Base-by-base conservation (phyloP, 2,888 invertebrate genomes). In the Silvanus unidentatus region DNA sequence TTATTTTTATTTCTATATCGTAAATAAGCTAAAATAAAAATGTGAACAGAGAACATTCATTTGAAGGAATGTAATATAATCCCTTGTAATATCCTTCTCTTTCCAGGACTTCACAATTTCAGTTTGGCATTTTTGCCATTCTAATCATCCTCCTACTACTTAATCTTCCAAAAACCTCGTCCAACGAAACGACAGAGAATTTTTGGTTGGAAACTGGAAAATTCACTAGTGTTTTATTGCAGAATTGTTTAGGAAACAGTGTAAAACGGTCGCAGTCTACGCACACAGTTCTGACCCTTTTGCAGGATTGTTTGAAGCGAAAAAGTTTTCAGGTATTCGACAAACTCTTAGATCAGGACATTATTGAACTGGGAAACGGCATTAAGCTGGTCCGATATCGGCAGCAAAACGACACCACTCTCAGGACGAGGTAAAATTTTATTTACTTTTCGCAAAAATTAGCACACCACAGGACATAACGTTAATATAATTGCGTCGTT, bases 321-420 rank as follows among this genome's bases (percentile, higher is more conserved):
- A 76, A 76, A 56, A 72, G 77, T 38, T 56, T 84, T 55, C 70
- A 73, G 38, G 77, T 78, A 2, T 69, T 86, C 51, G 83, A 86
- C 62, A 72, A 77, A 12, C 71, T 80, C 1, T 70, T 83, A 43
- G 72, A 72, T 8, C 73, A 77, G 2, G 81, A 84, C 53, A 69
- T 79, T 32, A 82, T 86, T 45, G 77, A 80, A 0, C 63, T 87
- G 9, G 74, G 76, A 12, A 77, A 79, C 34, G 84, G 84, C 3
- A 72, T 86, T 36, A 78, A 80, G 52, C 69, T 87, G 38, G 77
- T 83, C 15, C 73, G 43, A 22, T 77, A 74, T 49, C 40, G 40
- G 37, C 22, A 45, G 16, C 73, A 75, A 48, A 62, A 75, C 13
- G 71, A 75, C 9, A 75, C 75, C 49, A 64, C 64, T 29, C 8